A percentile compares a stretch with the other conserved stretches of the same genome.
Evolutionary conservation across 2,113 vertebrate species (phyloP).

Genomic region (Crotalus viridis): DNA sequence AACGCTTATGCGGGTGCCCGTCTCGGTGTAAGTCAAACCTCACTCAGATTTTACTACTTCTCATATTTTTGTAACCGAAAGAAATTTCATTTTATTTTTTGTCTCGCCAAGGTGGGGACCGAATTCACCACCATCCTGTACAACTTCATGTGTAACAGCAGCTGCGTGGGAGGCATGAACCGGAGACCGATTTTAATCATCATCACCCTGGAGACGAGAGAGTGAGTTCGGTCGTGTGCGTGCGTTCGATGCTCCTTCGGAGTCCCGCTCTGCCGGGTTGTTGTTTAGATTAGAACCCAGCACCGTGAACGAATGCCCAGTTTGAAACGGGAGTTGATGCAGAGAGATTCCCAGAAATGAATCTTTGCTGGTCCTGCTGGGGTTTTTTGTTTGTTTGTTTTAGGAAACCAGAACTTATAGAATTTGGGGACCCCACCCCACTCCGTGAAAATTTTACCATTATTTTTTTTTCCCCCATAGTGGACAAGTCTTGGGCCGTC

Average conservation of each 20-base stretch:
- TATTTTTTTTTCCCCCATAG: conserved; percentile 35
- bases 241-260: background rate
- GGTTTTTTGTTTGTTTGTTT: too few species aligned
- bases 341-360: background rate
- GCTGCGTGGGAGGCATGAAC: conserved; percentile 99
- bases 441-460: background rate
- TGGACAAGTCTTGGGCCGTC: conserved; percentile 77
- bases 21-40: background rate
- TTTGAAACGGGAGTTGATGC: background rate
- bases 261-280: background rate
- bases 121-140: conserved; percentile 98
- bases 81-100: background rate
- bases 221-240: conserved; percentile 78
- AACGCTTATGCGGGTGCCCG: background rate
- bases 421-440: background rate
- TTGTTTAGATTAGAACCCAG: background rate
- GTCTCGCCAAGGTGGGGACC: conserved; percentile 84
- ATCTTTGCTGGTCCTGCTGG: background rate
- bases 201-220: conserved; percentile 92
- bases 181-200: conserved; percentile 96
- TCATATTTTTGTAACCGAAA: background rate
- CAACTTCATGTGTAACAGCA: conserved; percentile 99
- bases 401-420: background rate
- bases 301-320: background rate
- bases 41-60: background rate